These are phyloP conservation scores for Rhamnusium bicolor DNA, from an alignment of 2,888 invertebrate genomes.

Conservation along the genomic window DNA sequence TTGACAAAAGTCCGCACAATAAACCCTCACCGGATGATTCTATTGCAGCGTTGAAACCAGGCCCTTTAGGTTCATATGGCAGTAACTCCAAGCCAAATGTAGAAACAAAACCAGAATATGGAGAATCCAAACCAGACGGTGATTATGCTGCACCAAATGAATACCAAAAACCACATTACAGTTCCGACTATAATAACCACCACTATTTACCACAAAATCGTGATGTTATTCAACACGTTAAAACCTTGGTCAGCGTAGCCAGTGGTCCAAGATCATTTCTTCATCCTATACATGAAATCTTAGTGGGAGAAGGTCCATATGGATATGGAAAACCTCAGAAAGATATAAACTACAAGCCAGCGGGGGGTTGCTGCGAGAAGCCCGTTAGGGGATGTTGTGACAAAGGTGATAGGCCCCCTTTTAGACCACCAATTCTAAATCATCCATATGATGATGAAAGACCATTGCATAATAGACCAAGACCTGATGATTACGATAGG, in stretches of 20 bases:
- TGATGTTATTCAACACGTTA: conserved; percentile 52
- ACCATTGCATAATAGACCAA: conserved; percentile 40
- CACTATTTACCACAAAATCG: conserved; percentile 32
- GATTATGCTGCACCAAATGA: conserved; percentile 6
- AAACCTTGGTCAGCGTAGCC: conserved; percentile 61
- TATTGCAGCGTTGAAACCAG: not conserved
- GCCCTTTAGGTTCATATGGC: not conserved
- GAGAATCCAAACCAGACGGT: conserved; percentile 5
- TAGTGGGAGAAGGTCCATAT: conserved; percentile 51
- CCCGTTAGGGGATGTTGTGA: conserved; percentile 18
- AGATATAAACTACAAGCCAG: conserved; percentile 33
- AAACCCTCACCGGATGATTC: conserved; percentile 32
- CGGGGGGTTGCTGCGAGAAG: conserved; percentile 28
- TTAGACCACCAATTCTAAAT: conserved; percentile 46
- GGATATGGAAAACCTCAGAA: conserved; percentile 22
- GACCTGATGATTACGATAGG: conserved; percentile 7
- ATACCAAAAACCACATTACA: conserved; percentile 29
- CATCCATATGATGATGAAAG: conserved; percentile 25
- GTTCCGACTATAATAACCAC: conserved; percentile 22
- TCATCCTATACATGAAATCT: conserved; percentile 60
- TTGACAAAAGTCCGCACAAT: conserved; percentile 50
- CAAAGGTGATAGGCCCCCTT: conserved; percentile 34
- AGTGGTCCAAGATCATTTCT: conserved; percentile 58
- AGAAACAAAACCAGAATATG: conserved; percentile 32
- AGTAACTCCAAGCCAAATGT: conserved; percentile 34